Evolutionary conservation across 2,797 vertebrate species (phyloP), one percentile per base, ranked within the genome.

Genomic region (Thalassophryne amazonica): DNA sequence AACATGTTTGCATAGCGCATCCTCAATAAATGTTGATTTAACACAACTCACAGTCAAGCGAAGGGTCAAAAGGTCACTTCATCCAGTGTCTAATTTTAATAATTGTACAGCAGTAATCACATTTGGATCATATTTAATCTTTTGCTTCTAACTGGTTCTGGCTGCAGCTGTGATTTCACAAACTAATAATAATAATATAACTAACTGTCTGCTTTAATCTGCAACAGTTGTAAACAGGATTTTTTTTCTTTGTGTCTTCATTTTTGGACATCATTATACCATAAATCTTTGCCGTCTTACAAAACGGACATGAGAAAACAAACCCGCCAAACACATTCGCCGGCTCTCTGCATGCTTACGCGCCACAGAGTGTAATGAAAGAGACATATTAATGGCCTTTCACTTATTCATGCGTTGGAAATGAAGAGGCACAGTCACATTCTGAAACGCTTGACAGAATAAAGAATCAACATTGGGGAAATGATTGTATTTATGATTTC

Each of bases 401-500:
- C 77, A 87, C 81, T 89, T 88, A 89, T 89, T 89, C 82, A 89
- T 88, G 83, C 28, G 24, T 78, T 57, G 73, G 79, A 87, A 88
- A 84, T 86, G 81, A 85, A 86, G 80, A 84, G 80, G 77, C 81
- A 74, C 65, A 73, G 71, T 80, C 64, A 67, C 72, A 77, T 78
- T 80, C 74, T 64, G 69, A 83, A 84, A 77, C 38, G 68, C 69
- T 82, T 86, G 84, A 86, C 83, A 86, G 84, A 88, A 84, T 88
- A 81, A 82, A 87, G 84, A 85, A 76, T 70, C 74, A 82, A 87
- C 83, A 76, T 87, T 86, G 82, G 84, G 78, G 80, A 72, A 86
- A 85, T 76, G 74, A 90, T 88, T 87, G 89, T 86, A 82, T 88
- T 87, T 89, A 88, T 90, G 86, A 89, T 87, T 84, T 78, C 77